These are phyloP conservation scores for Porites rus DNA, from an alignment of 92 coral and sea anemone species.

Conservation along the genomic window DNA sequence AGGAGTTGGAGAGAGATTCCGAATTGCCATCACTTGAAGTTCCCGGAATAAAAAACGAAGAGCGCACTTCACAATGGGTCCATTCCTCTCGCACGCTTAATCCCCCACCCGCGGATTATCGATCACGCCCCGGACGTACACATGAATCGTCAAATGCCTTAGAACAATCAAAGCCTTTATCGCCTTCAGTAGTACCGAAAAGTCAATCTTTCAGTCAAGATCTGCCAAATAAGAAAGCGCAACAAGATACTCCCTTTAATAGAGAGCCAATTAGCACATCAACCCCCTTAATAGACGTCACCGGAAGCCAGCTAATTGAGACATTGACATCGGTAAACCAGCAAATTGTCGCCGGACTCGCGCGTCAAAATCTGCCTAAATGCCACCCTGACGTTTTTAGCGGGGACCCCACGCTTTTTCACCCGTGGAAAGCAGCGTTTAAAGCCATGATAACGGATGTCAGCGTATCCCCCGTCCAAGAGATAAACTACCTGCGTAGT, in stretches of 20 bases:
- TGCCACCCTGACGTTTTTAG: constrained; percentile 11
- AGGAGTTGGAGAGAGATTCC: not conserved
- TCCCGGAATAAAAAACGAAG: not conserved
- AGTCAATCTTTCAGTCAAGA: too few relatives aligned
- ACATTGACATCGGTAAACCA: constrained; percentile 42
- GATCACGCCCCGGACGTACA: too few relatives aligned
- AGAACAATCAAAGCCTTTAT: too few relatives aligned
- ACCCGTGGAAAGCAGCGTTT: constrained; percentile 53
- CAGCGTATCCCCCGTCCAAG: constrained; percentile 37
- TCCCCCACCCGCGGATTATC: not conserved
- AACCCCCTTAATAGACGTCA: not conserved
- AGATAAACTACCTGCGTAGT: constrained; percentile 48
- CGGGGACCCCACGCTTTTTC: constrained; percentile 47
- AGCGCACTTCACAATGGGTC: not conserved
- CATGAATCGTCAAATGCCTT: too few relatives aligned
- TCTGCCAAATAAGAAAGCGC: too few relatives aligned
- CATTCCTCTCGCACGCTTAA: not conserved
- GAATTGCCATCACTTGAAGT: not conserved
- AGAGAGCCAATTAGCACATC: too few relatives aligned
- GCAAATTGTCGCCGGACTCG: constrained; percentile 37
- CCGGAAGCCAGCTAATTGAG: constrained; percentile 45
- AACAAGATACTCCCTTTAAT: too few relatives aligned
- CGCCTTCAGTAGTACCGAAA: too few relatives aligned
- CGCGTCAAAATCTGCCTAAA: constrained; percentile 43
- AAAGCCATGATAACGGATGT: constrained; percentile 50